Evolutionary conservation across 2,797 vertebrate genomes (phyloP).

Genomic region (Rousettus madagascariensis): DNA sequence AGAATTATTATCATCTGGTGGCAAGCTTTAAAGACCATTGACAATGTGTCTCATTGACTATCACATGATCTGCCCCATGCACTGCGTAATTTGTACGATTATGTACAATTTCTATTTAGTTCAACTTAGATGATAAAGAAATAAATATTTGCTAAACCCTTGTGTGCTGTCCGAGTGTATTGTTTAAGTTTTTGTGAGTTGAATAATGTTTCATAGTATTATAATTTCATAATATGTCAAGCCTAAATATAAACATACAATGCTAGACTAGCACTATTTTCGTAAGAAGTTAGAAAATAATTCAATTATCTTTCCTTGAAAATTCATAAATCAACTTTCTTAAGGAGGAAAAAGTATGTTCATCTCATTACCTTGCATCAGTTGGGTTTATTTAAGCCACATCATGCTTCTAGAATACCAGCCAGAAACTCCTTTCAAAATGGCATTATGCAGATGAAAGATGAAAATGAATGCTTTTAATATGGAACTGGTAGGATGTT

Average conservation of each 20-base stretch:
- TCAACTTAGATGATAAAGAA: conserved; percentile 50
- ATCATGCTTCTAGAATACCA: conserved; percentile 53
- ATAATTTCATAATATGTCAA: background rate
- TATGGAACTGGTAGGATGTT: conserved; percentile 34
- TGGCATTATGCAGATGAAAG: conserved; percentile 73
- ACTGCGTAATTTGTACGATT: background rate
- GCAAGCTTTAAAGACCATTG: background rate
- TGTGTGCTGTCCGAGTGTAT: background rate
- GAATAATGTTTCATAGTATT: background rate
- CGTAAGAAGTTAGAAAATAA: background rate
- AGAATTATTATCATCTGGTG: background rate
- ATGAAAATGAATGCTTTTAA: conserved; percentile 57
- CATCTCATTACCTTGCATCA: conserved; percentile 39
- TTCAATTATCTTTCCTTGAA: background rate
- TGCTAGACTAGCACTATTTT: background rate
- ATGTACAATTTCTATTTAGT: background rate
- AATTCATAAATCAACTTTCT: background rate
- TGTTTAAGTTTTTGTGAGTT: background rate
- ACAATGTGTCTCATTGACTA: background rate
- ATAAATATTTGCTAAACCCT: conserved; percentile 63
- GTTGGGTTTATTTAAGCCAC: conserved; percentile 60
- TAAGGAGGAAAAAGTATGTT: background rate
- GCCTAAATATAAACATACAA: background rate
- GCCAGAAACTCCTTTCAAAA: conserved; percentile 63
- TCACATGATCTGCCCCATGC: background rate